Percentiles rank a stretch among this genome's conserved stretches.
Conservation (phyloP, 2,797 vertebrate species). For the Hozukius guyotensis region DNA sequence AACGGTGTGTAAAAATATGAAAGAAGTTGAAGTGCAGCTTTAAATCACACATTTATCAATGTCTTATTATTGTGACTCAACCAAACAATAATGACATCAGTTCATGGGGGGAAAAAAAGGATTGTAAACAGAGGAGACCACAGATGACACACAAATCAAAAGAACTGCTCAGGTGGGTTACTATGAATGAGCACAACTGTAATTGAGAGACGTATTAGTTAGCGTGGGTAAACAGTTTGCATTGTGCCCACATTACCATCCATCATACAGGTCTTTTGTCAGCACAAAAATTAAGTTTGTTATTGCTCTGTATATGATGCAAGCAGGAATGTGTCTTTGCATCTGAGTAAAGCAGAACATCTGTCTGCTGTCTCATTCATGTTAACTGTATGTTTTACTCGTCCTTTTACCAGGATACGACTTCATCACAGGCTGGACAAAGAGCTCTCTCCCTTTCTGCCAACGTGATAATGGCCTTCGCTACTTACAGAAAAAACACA, state of each 20-base stretch:
- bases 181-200: constrained; percentile 27
- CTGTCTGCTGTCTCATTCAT: background rate
- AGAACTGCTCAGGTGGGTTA: constrained; percentile 37
- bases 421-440: constrained; percentile 50
- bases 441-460: constrained; percentile 14
- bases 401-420: background rate
- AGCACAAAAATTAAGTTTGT: background rate
- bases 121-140: constrained; percentile 58
- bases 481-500: constrained; percentile 41
- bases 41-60: constrained; percentile 2
- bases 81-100: constrained; percentile 59
- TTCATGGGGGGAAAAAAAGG: background rate
- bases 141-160: constrained; percentile 62
- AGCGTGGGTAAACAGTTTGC: constrained; percentile 36
- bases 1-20: background rate
- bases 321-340: background rate
- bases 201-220: constrained; percentile 34
- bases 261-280: constrained; percentile 2
- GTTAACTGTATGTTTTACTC: background rate
- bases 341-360: background rate
- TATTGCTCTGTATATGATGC: background rate
- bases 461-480: constrained; percentile 58
- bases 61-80: constrained; percentile 11
- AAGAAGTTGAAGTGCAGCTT: background rate
- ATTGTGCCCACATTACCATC: background rate